Evolutionary conservation across 2,888 invertebrate species (phyloP), one percentile per base, ranked within the genome.

Genomic region (Rapana venosa): DNA sequence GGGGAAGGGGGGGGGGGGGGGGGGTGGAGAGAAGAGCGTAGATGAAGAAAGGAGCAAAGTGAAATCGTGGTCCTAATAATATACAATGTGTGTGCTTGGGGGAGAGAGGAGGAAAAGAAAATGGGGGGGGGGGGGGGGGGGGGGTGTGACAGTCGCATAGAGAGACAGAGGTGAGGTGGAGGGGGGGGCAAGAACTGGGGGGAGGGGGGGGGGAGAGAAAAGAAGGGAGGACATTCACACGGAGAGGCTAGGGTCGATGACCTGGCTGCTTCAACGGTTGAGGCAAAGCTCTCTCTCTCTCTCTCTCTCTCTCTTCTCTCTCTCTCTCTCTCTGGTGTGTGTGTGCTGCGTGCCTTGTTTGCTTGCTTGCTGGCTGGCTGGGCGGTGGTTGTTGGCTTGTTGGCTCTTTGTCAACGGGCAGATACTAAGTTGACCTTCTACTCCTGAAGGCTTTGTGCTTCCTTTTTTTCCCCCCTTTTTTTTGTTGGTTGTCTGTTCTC

Each of bases 141-240:
- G 32, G 17, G 26, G 83, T 0, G n/a, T 84, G 26, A 22, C 13
- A 20, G 77, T 32, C 8, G 32, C 22, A 26, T 4, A 32, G 30
- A 11, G 30, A 20, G 77, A 11, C 17, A 20, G n/a, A 1, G 81
- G 20, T 30, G 81, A 35, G 81, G 22, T 8, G 30, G 87, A 87
- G 36, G 17, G n/a, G 30, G 87, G 70, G 26, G 58, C 6, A 79
- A 36, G n/a, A 35, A 32, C 13, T 22, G n/a, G 85, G 17, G 35
- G 58, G 56, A 61, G 88, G 32, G 83, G 90, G 66, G 84, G 35
- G 74, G 88, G 77, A 70, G 56, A 58, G 61, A 13, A 15, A 61
- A 61, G 74, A 66, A 74, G 36, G 56, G 36, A 17, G 84, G 86
- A 61, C 35, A n/a, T 87, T 79, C 87, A 87, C 86, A 90, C 89